Evolutionary conservation across 2,888 invertebrate genomes (phyloP), one percentile per base, ranked within the genome.

Genomic region (Ormyrus thymus): DNA sequence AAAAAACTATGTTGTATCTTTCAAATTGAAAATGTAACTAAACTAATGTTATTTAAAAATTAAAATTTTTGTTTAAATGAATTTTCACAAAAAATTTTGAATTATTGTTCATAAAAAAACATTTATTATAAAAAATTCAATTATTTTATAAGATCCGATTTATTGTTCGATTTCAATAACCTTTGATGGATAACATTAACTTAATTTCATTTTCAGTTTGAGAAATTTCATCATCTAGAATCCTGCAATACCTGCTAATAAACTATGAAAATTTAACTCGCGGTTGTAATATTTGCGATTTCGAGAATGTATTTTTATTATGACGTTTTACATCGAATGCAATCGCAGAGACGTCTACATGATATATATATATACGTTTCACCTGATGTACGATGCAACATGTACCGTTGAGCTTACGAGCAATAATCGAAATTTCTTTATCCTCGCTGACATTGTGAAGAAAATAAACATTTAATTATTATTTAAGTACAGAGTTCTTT

Each of bases 271-370:
- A 76, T 62, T 66, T 65, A 11, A 68, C 53, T 70, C 56, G 56
- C 61, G 43, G 56, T 43, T 78, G 56, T 59, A 72, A 77, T 11
- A 61, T 43, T 51, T 77, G 53, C 53, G 50, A 77, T 70, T 77
- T 53, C 10, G n/a, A 78, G 51, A 81, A 66, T 81, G 79, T 83
- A 83, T 83, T 82, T 81, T 81, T 80, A 76, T 81, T 79, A 80
- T 56, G 56, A 73, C 13, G 75, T 80, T 80, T 81, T 81, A 82
- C 80, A 83, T 79, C 72, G 79, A 81, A 78, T 65, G 59, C 59
- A 75, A 68, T 75, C 56, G 43, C 46, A 76, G 50, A 71, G 8
- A 58, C 70, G 50, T 64, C 51, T 76, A 65, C 45, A 51, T 6
- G 55, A n/a, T 56, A 58, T 68, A 58, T 51, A 51, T 68, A n/a